Percentiles rank a stretch among this genome's conserved stretches.
These are phyloP conservation scores for Ophion ventricosus DNA, from an alignment of 2,888 invertebrate genomes.

Conservation along the genomic window DNA sequence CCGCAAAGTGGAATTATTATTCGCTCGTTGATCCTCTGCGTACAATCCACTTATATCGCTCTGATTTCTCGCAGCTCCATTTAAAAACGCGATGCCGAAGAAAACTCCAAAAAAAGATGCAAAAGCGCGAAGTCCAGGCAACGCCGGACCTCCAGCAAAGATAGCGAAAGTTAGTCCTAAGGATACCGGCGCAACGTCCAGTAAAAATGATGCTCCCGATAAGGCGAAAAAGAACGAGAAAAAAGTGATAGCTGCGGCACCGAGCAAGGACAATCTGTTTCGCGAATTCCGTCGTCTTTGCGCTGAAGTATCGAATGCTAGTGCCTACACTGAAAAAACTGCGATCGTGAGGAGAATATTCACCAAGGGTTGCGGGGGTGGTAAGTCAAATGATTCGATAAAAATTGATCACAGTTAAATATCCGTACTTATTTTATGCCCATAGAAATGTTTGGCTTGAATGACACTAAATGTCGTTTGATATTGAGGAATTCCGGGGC, in stretches of 20 bases:
- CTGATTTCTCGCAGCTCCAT: slow-evolving; percentile 68
- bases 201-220: slow-evolving; percentile 39
- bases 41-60: slow-evolving; percentile 12
- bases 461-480: neutral
- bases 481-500: neutral
- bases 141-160: slow-evolving; percentile 46
- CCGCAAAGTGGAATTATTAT: neutral
- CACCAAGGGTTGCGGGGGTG: slow-evolving; percentile 83
- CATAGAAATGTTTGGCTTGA: neutral
- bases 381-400: slow-evolving; percentile 72
- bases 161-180: slow-evolving; percentile 32
- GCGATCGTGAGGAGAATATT: slow-evolving; percentile 89
- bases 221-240: slow-evolving; percentile 35
- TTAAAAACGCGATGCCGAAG: slow-evolving; percentile 67
- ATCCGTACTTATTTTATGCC: neutral
- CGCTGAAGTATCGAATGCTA: slow-evolving; percentile 89
- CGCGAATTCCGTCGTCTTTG: slow-evolving; percentile 91
- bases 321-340: slow-evolving; percentile 93
- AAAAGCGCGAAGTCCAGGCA: slow-evolving; percentile 50
- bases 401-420: neutral
- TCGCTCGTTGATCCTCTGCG: neutral
- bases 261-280: slow-evolving; percentile 88
- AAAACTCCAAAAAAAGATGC: slow-evolving; percentile 53
- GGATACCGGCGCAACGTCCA: slow-evolving; percentile 5
- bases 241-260: slow-evolving; percentile 56